Evolutionary conservation across 2,797 vertebrate genomes (phyloP).

Genomic region (Anas capensis): DNA sequence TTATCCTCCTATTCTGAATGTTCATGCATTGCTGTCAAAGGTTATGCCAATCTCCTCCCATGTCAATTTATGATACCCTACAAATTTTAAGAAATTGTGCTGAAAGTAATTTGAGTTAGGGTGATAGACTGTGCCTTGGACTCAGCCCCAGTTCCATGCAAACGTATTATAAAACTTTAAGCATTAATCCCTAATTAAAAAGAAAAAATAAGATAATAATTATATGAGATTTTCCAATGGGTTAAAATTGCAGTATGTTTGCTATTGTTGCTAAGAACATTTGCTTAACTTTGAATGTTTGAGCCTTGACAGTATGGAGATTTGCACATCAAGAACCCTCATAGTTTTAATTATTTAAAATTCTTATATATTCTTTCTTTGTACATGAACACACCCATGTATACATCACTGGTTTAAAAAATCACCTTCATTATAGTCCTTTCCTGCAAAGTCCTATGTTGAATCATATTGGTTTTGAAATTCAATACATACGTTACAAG

Average conservation of each 20-base stretch:
- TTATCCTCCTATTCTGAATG: neutral
- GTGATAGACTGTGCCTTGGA: neutral
- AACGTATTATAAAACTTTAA: neutral
- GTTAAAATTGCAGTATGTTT: neutral
- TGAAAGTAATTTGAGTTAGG: neutral
- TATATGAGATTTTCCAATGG: neutral
- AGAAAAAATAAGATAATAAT: neutral
- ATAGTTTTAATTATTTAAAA: neutral
- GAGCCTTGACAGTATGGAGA: neutral
- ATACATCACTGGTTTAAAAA: neutral
- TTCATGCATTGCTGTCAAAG: neutral
- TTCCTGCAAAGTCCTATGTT: neutral
- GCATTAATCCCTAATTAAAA: neutral
- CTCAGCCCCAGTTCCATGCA: neutral
- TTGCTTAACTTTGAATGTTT: neutral
- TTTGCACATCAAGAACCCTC: neutral
- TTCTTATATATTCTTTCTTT: neutral
- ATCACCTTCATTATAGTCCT: accelerated
- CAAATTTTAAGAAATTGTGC: neutral
- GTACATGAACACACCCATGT: accelerated
- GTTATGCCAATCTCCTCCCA: accelerated
- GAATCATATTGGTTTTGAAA: neutral
- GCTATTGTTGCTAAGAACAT: neutral
- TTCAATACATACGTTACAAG: neutral
- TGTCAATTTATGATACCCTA: neutral